Conservation (phyloP, 35 echinoderm and acorn worm genomes). For the Nesometra sesokonis region DNA sequence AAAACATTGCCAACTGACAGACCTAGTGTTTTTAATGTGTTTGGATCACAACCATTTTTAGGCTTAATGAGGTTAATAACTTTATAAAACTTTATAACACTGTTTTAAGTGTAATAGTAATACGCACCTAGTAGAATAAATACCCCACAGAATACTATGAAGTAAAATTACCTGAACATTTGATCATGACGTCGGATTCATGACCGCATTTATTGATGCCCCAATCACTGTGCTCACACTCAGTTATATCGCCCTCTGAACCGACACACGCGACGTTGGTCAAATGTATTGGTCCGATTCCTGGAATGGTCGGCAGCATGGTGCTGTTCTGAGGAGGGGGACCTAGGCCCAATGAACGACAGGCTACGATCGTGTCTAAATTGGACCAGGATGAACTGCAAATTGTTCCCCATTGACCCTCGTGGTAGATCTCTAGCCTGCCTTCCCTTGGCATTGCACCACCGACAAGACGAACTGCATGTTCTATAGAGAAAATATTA, state of each 20-base stretch:
- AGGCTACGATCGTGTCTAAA: conserved; percentile 37
- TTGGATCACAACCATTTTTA: no score
- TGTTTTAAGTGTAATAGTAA: no score
- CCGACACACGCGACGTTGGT: conserved; percentile 11
- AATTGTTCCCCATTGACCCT: conserved; percentile 38
- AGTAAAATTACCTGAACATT: conserved; percentile 1
- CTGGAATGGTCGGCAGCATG: background rate
- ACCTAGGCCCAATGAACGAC: conserved; percentile 28
- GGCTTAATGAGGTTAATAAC: no score
- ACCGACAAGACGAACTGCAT: conserved; percentile 32
- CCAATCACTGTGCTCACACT: conserved; percentile 26
- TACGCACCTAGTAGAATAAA: no score
- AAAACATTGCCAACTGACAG: no score
- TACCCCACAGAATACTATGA: no score
- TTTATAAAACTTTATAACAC: no score
- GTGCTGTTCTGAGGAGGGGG: conserved; percentile 4
- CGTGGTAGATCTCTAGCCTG: conserved; percentile 37
- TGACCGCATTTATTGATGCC: conserved; percentile 3
- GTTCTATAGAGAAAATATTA: background rate
- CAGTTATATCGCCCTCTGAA: background rate
- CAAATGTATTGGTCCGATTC: conserved; percentile 10
- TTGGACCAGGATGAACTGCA: conserved; percentile 23
- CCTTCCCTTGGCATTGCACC: conserved; percentile 13
- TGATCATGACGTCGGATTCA: background rate
- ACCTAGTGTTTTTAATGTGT: no score